phyloP scores from a whole-genome alignment of 1,140 invertebrate species.

The Coptotermes formosanus region DNA sequence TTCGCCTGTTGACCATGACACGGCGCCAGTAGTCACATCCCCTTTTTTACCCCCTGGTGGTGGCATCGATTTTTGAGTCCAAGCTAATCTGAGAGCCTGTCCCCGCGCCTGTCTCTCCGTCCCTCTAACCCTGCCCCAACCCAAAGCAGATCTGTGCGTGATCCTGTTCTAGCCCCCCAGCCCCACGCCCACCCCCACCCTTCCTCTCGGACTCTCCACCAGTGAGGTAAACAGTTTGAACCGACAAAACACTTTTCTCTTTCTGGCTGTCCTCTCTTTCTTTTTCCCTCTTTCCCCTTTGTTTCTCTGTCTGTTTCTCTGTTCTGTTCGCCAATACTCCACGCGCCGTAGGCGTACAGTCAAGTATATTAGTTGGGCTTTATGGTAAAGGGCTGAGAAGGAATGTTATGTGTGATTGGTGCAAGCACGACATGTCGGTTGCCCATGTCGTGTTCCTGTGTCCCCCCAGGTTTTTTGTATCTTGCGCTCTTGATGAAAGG shows the following conservation, averaged over 20 bases:
- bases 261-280: slow-evolving; percentile 1
- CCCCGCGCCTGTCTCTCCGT: not conserved
- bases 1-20: slow-evolving; percentile 26
- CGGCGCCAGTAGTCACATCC: slow-evolving; percentile 19
- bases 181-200: not conserved
- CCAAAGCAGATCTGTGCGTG: not conserved
- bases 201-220: not conserved
- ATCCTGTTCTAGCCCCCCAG: not conserved
- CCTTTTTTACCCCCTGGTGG: slow-evolving; percentile 7
- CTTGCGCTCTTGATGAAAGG: too few relatives aligned
- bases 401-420: too few relatives aligned
- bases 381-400: too few relatives aligned
- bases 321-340: not conserved
- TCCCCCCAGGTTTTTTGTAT: too few relatives aligned
- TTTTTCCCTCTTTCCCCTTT: too few relatives aligned
- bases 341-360: not conserved
- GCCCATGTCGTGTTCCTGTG: too few relatives aligned
- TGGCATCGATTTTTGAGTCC: slow-evolving; percentile 34
- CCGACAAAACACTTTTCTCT: slow-evolving; percentile 29
- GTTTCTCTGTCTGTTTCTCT: too few relatives aligned
- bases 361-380: not conserved
- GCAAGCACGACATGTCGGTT: too few relatives aligned
- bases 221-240: slow-evolving; percentile 28
- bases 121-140: not conserved
- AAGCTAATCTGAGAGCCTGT: slow-evolving; percentile 26